A percentile compares a stretch with the other conserved stretches of the same genome.
Conservation (phyloP, 2,888 invertebrate genomes). For the Troglohyphantes excavatus region DNA sequence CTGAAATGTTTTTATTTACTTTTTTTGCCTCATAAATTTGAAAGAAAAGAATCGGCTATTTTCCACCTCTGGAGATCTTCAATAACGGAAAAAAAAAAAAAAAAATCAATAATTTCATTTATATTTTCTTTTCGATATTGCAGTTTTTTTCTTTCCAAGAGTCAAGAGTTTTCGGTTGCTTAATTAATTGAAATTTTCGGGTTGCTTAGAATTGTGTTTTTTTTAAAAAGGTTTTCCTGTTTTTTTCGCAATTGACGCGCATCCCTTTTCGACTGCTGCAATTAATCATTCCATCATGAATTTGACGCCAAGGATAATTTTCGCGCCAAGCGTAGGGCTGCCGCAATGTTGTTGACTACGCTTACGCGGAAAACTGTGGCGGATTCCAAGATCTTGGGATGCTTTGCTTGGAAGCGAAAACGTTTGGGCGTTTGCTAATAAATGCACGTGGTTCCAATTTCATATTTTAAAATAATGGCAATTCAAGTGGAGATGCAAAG, state of each 20-base stretch:
- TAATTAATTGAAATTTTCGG: constrained; percentile 28
- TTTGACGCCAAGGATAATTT: constrained; percentile 49
- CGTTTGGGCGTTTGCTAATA: too few relatives aligned
- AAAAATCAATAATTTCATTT: not conserved
- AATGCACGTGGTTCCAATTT: too few relatives aligned
- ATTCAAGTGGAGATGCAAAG: too few relatives aligned
- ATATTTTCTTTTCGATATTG: not conserved
- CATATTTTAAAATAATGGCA: too few relatives aligned
- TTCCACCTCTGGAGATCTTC: not conserved
- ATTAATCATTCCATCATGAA: constrained; percentile 62
- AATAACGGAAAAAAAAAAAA: not conserved
- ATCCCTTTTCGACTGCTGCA: constrained; percentile 13
- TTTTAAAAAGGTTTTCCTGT: not conserved
- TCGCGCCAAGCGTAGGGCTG: constrained; percentile 42
- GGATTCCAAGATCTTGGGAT: not conserved
- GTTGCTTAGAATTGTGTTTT: not conserved
- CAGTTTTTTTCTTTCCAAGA: not conserved
- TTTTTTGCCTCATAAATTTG: not conserved
- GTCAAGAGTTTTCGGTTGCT: not conserved
- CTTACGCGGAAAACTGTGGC: constrained; percentile 48
- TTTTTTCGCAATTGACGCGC: not conserved
- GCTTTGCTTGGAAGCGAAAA: too few relatives aligned
- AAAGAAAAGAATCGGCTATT: not conserved
- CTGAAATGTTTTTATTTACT: not conserved
- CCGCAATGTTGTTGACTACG: constrained; percentile 23